phyloP scores from a whole-genome alignment of 2,888 invertebrate genomes.

The Chydorus sphaericus region DNA sequence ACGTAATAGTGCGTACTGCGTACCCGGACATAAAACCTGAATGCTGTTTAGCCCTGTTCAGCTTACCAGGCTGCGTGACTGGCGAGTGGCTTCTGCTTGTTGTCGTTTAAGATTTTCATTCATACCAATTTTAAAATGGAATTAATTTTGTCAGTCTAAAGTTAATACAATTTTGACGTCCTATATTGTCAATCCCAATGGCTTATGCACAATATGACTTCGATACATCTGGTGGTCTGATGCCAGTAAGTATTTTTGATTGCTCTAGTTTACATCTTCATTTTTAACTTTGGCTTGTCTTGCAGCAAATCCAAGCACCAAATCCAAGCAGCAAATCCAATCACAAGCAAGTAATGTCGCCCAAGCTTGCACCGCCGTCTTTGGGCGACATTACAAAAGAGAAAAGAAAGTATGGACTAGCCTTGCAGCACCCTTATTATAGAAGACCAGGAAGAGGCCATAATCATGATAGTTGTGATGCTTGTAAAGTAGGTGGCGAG shows the following conservation, averaged over 20 bases:
- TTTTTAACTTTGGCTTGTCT: conserved; percentile 21
- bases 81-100: too few relatives aligned
- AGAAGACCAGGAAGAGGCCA: conserved; percentile 75
- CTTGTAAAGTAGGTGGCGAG: conserved; percentile 87
- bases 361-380: conserved; percentile 72
- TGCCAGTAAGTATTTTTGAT: conserved; percentile 51
- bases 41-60: too few relatives aligned
- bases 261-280: conserved; percentile 18
- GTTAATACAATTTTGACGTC: too few relatives aligned
- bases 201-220: conserved; percentile 42
- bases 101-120: too few relatives aligned
- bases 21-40: too few relatives aligned
- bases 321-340: too few relatives aligned
- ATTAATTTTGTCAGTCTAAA: too few relatives aligned
- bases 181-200: not conserved
- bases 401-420: conserved; percentile 39
- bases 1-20: too few relatives aligned
- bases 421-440: conserved; percentile 69
- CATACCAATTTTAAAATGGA: too few relatives aligned
- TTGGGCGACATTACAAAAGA: conserved; percentile 46
- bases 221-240: conserved; percentile 62
- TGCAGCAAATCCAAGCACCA: conserved; percentile 73
- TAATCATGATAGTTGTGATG: conserved; percentile 86
- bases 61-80: too few relatives aligned
- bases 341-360: too few relatives aligned